These are phyloP conservation scores for Okapia johnstoni DNA, from an alignment of 2,113 vertebrate species.

Conservation along the genomic window DNA sequence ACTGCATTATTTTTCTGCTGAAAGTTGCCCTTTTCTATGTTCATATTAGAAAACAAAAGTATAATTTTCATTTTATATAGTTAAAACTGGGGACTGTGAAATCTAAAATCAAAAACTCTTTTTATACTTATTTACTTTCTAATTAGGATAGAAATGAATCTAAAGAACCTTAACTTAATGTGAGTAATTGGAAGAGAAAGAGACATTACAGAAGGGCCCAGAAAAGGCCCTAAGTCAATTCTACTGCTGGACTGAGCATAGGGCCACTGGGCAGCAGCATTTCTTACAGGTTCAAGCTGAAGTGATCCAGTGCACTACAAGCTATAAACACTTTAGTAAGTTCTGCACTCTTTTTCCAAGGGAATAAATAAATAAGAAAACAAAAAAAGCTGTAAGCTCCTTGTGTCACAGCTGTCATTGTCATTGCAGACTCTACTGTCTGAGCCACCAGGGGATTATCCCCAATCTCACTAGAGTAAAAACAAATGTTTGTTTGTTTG, in stretches of 20 bases:
- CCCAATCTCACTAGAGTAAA: rapidly evolving
- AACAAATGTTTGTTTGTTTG: neutral
- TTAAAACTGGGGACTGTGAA: neutral
- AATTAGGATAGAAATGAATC: slow-evolving; percentile 1
- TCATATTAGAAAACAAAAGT: slow-evolving; percentile 49
- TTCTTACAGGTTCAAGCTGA: slow-evolving; percentile 44
- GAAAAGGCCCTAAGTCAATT: slow-evolving; percentile 65
- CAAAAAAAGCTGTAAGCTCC: slow-evolving; percentile 56
- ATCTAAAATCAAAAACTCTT: neutral
- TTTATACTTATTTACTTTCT: neutral
- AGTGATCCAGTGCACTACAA: slow-evolving; percentile 56
- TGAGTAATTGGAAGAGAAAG: neutral
- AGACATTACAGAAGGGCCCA: neutral
- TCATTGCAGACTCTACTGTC: neutral
- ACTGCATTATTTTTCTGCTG: neutral
- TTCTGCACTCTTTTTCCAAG: neutral
- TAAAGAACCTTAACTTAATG: slow-evolving; percentile 1
- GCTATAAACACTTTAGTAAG: slow-evolving; percentile 53
- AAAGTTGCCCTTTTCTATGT: slow-evolving; percentile 26
- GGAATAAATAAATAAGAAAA: slow-evolving; percentile 8
- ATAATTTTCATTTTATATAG: slow-evolving; percentile 48
- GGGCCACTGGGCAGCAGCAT: slow-evolving; percentile 60
- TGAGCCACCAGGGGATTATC: neutral
- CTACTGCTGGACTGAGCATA: slow-evolving; percentile 56
- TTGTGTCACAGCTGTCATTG: neutral